Evolutionary conservation across 2,888 invertebrate genomes (phyloP).

Genomic region (Agonopterix heracliana): DNA sequence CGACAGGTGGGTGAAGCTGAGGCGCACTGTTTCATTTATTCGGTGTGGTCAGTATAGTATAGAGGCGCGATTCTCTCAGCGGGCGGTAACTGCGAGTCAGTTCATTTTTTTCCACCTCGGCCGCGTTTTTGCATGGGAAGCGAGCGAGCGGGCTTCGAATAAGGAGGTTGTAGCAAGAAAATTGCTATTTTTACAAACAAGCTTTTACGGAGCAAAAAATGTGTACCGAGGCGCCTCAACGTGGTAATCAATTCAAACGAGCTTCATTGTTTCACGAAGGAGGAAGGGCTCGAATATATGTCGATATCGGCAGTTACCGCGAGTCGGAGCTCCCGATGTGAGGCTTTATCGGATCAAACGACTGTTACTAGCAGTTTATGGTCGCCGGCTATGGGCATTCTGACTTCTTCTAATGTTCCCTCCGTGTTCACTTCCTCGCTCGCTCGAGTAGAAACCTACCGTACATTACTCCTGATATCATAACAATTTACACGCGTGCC

Average conservation of each 20-base stretch:
- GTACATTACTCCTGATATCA: slow-evolving; percentile 12
- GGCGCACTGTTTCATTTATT: slow-evolving; percentile 25
- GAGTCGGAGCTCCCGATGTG: slow-evolving; percentile 36
- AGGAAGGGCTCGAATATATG: slow-evolving; percentile 43
- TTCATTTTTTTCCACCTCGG: slow-evolving; percentile 39
- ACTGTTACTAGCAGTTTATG: slow-evolving; percentile 49
- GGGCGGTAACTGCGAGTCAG: slow-evolving; percentile 36
- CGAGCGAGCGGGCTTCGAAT: slow-evolving; percentile 41
- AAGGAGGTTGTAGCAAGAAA: slow-evolving; percentile 51
- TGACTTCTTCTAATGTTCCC: slow-evolving; percentile 43
- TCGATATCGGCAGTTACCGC: slow-evolving; percentile 41
- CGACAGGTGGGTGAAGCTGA: slow-evolving; percentile 15
- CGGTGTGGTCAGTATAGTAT: slow-evolving; percentile 29
- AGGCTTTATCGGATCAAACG: slow-evolving; percentile 50
- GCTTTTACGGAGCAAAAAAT: slow-evolving; percentile 49
- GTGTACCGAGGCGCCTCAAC: slow-evolving; percentile 40
- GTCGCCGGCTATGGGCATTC: slow-evolving; percentile 43
- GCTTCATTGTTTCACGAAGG: slow-evolving; percentile 50
- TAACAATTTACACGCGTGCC: slow-evolving; percentile 13
- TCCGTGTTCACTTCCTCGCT: slow-evolving; percentile 33
- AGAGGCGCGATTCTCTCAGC: slow-evolving; percentile 40
- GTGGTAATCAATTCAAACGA: slow-evolving; percentile 55
- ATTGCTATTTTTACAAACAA: slow-evolving; percentile 61
- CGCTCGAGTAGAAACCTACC: slow-evolving; percentile 8
- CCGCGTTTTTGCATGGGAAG: slow-evolving; percentile 44